Evolutionary conservation across 1,140 invertebrate species (phyloP).

Genomic region (Aphis craccivora): DNA sequence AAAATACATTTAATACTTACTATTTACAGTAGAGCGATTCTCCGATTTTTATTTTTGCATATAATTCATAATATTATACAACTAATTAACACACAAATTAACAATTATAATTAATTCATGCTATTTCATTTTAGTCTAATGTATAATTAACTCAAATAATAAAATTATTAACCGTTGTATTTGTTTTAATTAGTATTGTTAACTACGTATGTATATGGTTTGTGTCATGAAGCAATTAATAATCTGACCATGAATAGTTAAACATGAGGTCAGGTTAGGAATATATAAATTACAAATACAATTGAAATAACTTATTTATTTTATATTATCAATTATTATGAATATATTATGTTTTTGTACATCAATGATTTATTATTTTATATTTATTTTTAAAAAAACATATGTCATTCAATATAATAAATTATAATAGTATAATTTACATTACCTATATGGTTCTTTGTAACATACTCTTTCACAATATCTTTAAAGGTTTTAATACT

Average conservation of each 20-base stretch:
- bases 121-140: not conserved
- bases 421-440: not conserved
- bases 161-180: not conserved
- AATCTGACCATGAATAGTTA: not conserved
- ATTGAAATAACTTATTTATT: not conserved
- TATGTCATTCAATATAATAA: not conserved
- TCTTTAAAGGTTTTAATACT: not conserved
- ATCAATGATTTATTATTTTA: not conserved
- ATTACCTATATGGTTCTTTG: not conserved
- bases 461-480: not conserved
- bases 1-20: no score
- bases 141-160: not conserved
- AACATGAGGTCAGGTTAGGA: not conserved
- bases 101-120: not conserved
- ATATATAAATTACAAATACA: not conserved
- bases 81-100: not conserved
- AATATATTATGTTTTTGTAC: not conserved
- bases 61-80: not conserved
- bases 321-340: not conserved
- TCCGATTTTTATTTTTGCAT: not conserved
- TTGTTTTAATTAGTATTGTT: not conserved
- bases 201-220: not conserved
- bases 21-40: no score
- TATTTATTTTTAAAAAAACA: not conserved
- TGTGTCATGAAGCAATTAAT: not conserved